Conservation (phyloP, 2,113 vertebrate species). For the Octodon degus region DNA sequence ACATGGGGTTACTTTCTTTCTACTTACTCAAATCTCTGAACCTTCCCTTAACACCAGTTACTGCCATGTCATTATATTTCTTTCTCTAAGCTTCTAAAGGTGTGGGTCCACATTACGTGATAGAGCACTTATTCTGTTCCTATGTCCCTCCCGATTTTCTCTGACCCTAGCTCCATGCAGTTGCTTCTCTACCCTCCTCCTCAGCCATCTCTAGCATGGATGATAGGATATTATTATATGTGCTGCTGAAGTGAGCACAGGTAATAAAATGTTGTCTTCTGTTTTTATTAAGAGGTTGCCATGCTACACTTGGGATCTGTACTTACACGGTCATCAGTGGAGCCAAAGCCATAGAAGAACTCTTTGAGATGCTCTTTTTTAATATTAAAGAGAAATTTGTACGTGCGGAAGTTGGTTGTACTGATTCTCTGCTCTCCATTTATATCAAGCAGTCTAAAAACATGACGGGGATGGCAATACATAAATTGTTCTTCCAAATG, state of each 20-base stretch:
- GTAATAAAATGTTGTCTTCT: neutral
- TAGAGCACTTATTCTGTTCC: neutral
- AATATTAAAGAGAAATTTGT: slow-evolving; percentile 84
- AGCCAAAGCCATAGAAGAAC: slow-evolving; percentile 78
- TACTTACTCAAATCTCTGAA: neutral
- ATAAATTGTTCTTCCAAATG: slow-evolving; percentile 79
- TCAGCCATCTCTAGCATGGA: neutral
- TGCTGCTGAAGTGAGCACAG: too few species aligned
- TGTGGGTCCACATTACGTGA: neutral
- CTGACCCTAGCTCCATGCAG: neutral
- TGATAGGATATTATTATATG: too few species aligned
- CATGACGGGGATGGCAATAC: slow-evolving; percentile 70
- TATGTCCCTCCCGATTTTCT: neutral
- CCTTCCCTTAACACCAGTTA: neutral
- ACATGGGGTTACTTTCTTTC: neutral
- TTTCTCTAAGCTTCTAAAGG: neutral
- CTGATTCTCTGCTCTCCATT: slow-evolving; percentile 46
- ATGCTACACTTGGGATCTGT: neutral
- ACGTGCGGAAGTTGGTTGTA: slow-evolving; percentile 55
- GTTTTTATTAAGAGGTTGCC: neutral
- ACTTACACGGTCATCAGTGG: slow-evolving; percentile 79
- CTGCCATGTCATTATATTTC: neutral
- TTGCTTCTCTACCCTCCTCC: neutral
- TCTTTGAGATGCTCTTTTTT: slow-evolving; percentile 73
- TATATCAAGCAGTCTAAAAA: slow-evolving; percentile 80